These are phyloP conservation scores for Cranoglanis bouderius DNA, from an alignment of 2,113 vertebrate species.

Conservation along the genomic window DNA sequence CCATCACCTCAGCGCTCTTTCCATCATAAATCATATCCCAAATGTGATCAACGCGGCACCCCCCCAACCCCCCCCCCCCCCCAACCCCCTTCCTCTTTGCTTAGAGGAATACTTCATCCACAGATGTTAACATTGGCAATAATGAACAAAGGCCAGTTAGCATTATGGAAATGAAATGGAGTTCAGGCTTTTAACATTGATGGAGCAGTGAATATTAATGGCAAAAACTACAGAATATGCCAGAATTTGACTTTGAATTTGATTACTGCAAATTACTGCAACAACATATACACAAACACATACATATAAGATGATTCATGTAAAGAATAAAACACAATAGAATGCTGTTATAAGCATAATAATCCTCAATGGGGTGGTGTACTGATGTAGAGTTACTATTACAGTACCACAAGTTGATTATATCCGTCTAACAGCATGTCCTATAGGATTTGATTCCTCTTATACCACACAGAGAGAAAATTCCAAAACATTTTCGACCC, in stretches of 20 bases:
- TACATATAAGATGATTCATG: not conserved
- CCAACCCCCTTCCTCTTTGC: not conserved
- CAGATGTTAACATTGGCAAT: slow-evolving; percentile 4
- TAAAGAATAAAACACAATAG: not conserved
- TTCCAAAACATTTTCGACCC: not conserved
- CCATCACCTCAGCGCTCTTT: slow-evolving; percentile 38
- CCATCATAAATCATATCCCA: slow-evolving; percentile 51
- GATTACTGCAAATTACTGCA: not conserved
- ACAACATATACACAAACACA: not conserved
- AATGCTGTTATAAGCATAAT: not conserved
- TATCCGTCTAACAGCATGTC: not conserved
- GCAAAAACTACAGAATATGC: not conserved
- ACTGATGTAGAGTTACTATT: not conserved
- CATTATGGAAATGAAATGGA: slow-evolving; percentile 26
- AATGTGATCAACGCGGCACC: slow-evolving; percentile 49
- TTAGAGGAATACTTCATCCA: not conserved
- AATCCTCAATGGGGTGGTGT: not conserved
- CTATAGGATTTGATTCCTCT: not conserved
- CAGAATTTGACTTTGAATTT: not conserved
- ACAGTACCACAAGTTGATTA: not conserved
- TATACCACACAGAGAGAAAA: too few relatives aligned
- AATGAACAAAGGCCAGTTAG: slow-evolving; percentile 16
- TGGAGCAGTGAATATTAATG: not conserved
- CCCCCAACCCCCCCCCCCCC: not conserved
- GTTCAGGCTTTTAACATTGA: not conserved